A percentile compares a stretch with the other conserved stretches of the same genome.
phyloP scores from a whole-genome alignment of 2,113 vertebrate species.

The Hemibagrus wyckioides region DNA sequence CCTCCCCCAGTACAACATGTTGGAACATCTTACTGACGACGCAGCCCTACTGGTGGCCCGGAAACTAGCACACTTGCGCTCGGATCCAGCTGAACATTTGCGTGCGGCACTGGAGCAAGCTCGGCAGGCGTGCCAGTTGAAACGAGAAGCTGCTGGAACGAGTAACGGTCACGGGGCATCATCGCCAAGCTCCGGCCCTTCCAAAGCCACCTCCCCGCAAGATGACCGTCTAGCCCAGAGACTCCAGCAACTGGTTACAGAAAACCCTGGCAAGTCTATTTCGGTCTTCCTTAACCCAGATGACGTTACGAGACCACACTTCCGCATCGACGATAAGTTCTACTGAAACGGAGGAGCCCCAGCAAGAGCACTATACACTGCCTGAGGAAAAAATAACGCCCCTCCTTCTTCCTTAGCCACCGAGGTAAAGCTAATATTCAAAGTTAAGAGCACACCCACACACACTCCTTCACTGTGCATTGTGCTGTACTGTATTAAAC shows the following conservation, averaged over 20 bases:
- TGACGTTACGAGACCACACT: slow-evolving; percentile 78
- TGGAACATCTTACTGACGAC: slow-evolving; percentile 72
- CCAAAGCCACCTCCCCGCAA: slow-evolving; percentile 67
- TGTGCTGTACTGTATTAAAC: slow-evolving; percentile 15
- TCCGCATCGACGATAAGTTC: slow-evolving; percentile 82
- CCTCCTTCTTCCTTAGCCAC: slow-evolving; percentile 3
- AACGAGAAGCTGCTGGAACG: slow-evolving; percentile 67
- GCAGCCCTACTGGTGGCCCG: slow-evolving; percentile 72
- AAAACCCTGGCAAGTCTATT: slow-evolving; percentile 81
- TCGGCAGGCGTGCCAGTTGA: slow-evolving; percentile 76
- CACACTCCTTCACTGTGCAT: not conserved
- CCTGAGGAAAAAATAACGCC: not conserved
- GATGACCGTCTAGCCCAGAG: slow-evolving; percentile 77
- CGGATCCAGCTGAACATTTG: slow-evolving; percentile 80
- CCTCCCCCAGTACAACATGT: slow-evolving; percentile 80
- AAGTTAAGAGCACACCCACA: not conserved
- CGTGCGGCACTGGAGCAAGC: slow-evolving; percentile 79
- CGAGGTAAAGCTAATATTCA: slow-evolving; percentile 12
- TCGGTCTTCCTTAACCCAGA: slow-evolving; percentile 82
- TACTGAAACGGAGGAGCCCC: slow-evolving; percentile 63
- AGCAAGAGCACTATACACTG: not conserved
- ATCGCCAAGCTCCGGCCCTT: slow-evolving; percentile 65
- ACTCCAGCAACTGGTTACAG: slow-evolving; percentile 80
- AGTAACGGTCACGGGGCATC: slow-evolving; percentile 64
- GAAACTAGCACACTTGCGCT: slow-evolving; percentile 78